Evolutionary conservation across 2,113 vertebrate species (phyloP).

Genomic region (Neotoma lepida): DNA sequence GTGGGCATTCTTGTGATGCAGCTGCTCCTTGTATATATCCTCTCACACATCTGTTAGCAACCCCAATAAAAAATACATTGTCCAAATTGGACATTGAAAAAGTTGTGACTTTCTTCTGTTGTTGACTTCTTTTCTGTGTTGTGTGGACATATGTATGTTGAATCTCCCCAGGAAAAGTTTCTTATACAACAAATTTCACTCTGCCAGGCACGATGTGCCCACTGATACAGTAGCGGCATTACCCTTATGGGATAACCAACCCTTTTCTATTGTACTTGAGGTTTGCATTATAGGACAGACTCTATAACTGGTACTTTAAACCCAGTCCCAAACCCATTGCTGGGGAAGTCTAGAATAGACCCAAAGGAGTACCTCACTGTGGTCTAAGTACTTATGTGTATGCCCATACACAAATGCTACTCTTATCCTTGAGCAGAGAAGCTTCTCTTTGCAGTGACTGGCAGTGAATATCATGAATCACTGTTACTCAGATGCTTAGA

Average conservation of each 20-base stretch:
- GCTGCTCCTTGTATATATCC: neutral
- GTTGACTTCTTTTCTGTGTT: neutral
- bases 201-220: neutral
- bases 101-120: neutral
- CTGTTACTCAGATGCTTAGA: neutral
- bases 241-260: neutral
- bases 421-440: neutral
- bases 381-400: neutral
- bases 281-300: neutral
- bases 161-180: neutral
- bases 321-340: neutral
- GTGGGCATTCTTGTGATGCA: neutral
- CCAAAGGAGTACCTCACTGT: neutral
- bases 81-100: neutral
- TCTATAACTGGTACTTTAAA: neutral
- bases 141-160: neutral
- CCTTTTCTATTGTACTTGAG: neutral
- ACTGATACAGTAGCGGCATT: neutral
- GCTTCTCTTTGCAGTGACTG: neutral
- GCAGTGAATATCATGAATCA: neutral
- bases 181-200: neutral
- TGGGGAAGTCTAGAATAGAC: neutral
- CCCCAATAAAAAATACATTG: neutral
- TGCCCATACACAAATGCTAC: neutral
- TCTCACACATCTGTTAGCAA: neutral